Conservation (phyloP, 2,888 invertebrate genomes). For the Pycnomerus fuliginosus region DNA sequence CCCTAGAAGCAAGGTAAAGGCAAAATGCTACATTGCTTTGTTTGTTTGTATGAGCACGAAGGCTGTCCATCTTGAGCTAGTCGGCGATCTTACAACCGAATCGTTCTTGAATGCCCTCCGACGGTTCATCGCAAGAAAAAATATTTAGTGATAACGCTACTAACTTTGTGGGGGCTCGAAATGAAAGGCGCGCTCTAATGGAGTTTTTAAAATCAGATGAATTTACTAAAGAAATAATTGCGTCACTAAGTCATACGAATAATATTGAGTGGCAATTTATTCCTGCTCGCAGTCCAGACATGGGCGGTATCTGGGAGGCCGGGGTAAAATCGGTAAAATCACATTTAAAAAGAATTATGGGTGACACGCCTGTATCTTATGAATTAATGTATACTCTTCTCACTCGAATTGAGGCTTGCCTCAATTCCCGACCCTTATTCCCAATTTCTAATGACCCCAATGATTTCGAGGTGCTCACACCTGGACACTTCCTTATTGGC, state of each 20-base stretch:
- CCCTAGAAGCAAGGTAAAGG: too few relatives aligned
- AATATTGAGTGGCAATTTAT: constrained; percentile 14
- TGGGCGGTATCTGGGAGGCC: constrained; percentile 16
- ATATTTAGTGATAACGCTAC: constrained; percentile 28
- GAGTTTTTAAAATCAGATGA: constrained; percentile 3
- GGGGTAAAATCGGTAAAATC: constrained; percentile 2
- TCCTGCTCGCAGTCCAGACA: constrained; percentile 12
- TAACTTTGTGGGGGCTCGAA: constrained; percentile 24
- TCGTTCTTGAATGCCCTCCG: constrained; percentile 24
- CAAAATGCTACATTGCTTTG: too few relatives aligned
- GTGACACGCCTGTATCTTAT: background rate
- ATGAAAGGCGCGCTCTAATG: constrained; percentile 6
- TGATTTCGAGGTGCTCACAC: too few relatives aligned
- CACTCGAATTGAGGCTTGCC: constrained; percentile 1
- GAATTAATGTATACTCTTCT: constrained; percentile 8
- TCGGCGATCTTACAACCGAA: constrained; percentile 24
- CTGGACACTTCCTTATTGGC: too few relatives aligned
- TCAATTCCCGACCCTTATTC: too few relatives aligned
- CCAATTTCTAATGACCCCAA: too few relatives aligned
- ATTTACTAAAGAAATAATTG: constrained; percentile 2
- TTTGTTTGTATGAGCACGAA: too few relatives aligned
- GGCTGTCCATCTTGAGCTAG: constrained; percentile 29
- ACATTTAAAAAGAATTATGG: constrained; percentile 4
- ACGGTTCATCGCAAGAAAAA: constrained; percentile 20
- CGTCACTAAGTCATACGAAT: constrained; percentile 2